Base-by-base conservation (phyloP, 2,113 vertebrate species). In the Anser brachyrhynchus region DNA sequence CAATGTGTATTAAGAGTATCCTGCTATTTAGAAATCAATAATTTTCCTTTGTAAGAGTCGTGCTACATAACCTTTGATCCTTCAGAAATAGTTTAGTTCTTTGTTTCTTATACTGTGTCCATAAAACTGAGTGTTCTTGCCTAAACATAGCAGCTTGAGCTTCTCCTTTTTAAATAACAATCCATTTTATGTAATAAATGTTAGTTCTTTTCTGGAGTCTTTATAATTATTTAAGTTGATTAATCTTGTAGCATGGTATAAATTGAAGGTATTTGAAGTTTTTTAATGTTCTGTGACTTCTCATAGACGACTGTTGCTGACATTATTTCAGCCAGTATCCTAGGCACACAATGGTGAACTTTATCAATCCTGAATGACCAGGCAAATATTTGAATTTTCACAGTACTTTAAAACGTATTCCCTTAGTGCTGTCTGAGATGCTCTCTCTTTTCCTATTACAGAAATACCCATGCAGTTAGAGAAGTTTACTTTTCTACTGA, bases 61-160 rank as follows among this genome's bases (percentile, higher is more conserved):
- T 7, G 3, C 43, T 52, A 73, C 13, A 37, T 69, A 94, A 87
- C 37, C 0, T 0, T 39, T 31, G 9, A 65, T 29, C 33, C 29
- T 84, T 31, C 33, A 73, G 46, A 83, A 83, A 43, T 37, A 52
- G 10, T 9, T 80, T 83, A 65, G 9, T 3, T 76, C 5, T 67
- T 59, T 64, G 3, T 84, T 83, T 80, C 28, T 59, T 86, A 87
- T 87, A 31, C 7, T 25, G 23, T 43, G 3, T 55, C 72, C 18
- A 16, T 51, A 76, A 79, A 80, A 6, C 28, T 28, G 41, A 59
- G 3, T 59, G 15, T 65, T 77, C 39, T 52, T 69, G 19, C 22
- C 12, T n/a, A 49, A 28, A 7, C 2, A 1, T n/a, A n/a, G 29
- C 20, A 3, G 0, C 19, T 70, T 82, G 9, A 11, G 46, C 8